phyloP scores from a whole-genome alignment of 2,888 invertebrate genomes.

The Drosophila eohydei region DNA sequence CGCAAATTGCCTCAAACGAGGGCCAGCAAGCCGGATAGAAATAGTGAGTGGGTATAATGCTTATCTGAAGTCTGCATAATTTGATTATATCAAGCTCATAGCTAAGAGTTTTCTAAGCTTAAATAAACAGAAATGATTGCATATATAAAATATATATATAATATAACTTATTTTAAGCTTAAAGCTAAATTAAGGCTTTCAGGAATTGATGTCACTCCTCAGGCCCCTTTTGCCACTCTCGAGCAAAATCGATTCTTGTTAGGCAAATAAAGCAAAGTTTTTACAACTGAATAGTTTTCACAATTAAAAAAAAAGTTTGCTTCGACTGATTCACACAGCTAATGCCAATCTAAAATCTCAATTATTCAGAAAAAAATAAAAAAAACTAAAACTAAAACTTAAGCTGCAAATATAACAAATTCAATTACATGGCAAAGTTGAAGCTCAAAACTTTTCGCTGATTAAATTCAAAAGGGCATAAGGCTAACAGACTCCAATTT shows the following conservation, averaged over 20 bases:
- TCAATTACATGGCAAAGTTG: conserved; percentile 67
- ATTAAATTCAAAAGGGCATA: conserved; percentile 2
- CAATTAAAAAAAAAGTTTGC: conserved; percentile 1
- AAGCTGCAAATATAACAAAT: conserved; percentile 50
- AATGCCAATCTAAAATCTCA: conserved; percentile 43
- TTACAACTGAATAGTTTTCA: neutral
- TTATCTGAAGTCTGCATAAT: neutral
- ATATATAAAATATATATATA: too few relatives aligned
- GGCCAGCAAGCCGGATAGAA: neutral
- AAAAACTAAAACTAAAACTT: neutral
- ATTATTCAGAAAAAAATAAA: conserved; percentile 31
- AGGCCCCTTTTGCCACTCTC: neutral
- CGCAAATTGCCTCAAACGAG: neutral
- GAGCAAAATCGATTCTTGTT: neutral
- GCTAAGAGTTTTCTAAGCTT: neutral
- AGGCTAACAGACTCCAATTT: conserved; percentile 17
- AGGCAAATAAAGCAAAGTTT: neutral
- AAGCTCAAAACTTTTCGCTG: conserved; percentile 25
- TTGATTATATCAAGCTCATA: neutral
- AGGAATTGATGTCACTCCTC: too few relatives aligned
- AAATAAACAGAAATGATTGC: neutral
- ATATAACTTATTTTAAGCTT: too few relatives aligned
- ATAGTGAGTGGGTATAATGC: neutral
- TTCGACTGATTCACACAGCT: conserved; percentile 29
- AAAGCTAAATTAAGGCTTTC: too few relatives aligned